A percentile compares a stretch with the other conserved stretches of the same genome.
These are phyloP conservation scores for Fukomys damarensis DNA, from an alignment of 2,113 vertebrate genomes.

Conservation along the genomic window DNA sequence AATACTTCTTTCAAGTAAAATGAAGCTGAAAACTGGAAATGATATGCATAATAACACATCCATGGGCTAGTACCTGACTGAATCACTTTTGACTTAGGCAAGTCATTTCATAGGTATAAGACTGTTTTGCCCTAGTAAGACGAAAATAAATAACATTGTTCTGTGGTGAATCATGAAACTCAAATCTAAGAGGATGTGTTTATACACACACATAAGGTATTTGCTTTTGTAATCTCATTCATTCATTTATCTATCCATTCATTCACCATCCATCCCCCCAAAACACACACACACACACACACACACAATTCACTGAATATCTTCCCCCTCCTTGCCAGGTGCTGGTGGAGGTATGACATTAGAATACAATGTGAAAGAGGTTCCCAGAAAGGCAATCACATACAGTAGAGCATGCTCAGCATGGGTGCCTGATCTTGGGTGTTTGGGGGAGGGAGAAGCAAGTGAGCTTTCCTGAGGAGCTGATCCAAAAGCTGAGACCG, in stretches of 20 bases:
- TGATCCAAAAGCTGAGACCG: not conserved
- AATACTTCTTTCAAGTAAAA: conserved; percentile 22
- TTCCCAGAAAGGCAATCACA: not conserved
- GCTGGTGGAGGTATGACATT: not conserved
- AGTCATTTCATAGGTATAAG: conserved; percentile 2
- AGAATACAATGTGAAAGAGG: not conserved
- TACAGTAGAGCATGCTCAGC: not conserved
- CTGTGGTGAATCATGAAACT: not conserved
- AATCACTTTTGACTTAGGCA: not conserved
- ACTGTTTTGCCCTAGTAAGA: not conserved
- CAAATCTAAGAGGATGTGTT: not conserved
- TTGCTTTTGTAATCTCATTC: conserved; percentile 34
- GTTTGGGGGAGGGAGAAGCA: not conserved
- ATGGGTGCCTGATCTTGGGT: not conserved
- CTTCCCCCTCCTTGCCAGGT: not conserved
- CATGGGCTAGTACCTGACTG: conserved; percentile 29
- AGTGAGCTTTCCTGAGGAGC: not conserved
- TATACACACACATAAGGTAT: not conserved
- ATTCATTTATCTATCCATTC: not conserved
- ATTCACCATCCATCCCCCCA: not conserved
- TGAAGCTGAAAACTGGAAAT: conserved; percentile 28
- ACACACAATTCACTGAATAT: not conserved
- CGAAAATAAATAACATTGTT: conserved; percentile 13
- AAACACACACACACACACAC: not conserved
- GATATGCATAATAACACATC: not conserved